Evolutionary conservation across 2,113 vertebrate genomes (phyloP).

Genomic region (Astur gentilis): DNA sequence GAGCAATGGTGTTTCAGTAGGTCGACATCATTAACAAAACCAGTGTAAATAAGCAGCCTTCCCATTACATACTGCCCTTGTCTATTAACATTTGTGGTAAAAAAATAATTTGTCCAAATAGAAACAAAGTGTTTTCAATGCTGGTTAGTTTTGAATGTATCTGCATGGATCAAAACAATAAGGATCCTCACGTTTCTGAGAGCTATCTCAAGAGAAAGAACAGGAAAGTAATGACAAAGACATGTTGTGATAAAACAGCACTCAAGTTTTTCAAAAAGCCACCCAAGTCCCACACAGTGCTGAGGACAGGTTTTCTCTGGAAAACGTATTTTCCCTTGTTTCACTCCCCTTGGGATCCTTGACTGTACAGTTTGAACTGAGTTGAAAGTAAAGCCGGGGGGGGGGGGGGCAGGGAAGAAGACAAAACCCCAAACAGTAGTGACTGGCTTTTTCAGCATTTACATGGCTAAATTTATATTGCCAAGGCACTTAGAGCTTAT

Average conservation of each 20-base stretch:
- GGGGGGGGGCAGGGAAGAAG: no score
- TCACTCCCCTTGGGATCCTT: neutral
- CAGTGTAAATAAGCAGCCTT: neutral
- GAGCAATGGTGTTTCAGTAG: neutral
- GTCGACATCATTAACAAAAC: neutral
- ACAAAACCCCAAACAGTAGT: accelerated
- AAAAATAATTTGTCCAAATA: neutral
- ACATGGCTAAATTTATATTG: neutral
- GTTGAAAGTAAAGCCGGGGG: neutral
- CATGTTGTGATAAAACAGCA: neutral
- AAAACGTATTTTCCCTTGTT: neutral
- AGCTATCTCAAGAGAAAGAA: neutral
- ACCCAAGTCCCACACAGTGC: neutral
- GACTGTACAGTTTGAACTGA: neutral
- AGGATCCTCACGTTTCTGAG: neutral
- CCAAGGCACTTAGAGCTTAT: neutral
- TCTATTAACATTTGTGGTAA: neutral
- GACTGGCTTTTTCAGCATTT: neutral
- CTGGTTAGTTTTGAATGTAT: neutral
- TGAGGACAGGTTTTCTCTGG: neutral
- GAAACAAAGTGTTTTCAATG: neutral
- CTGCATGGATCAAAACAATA: neutral
- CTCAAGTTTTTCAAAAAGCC: neutral
- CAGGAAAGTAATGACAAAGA: neutral
- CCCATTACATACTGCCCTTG: neutral